phyloP scores from a whole-genome alignment of 2,797 vertebrate species.

The Sebastes miniatus region DNA sequence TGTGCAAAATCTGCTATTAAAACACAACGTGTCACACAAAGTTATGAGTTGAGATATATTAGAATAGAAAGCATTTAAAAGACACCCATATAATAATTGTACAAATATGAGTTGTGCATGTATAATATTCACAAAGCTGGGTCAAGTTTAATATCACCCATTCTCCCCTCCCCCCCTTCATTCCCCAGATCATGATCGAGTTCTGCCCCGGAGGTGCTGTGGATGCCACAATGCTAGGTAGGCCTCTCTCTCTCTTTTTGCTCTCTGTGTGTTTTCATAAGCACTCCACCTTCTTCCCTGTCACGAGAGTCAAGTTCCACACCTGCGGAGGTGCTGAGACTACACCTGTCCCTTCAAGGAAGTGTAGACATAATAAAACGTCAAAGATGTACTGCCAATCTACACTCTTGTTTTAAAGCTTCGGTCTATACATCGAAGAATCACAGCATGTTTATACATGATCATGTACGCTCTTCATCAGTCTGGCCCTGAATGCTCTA shows the following conservation, averaged over 20 bases:
- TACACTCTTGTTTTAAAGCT: background rate
- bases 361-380: background rate
- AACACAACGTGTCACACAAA: too few species aligned
- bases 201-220: conserved; percentile 96
- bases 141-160: background rate
- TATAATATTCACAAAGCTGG: background rate
- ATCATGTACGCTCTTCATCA: background rate
- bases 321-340: background rate
- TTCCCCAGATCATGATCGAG: conserved; percentile 95
- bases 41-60: too few species aligned
- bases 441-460: background rate
- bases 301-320: background rate
- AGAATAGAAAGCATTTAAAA: too few species aligned
- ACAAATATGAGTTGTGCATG: background rate
- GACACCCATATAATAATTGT: background rate
- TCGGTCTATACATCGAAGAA: background rate
- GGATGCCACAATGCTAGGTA: conserved; percentile 97
- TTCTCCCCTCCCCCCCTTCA: conserved; percentile 11
- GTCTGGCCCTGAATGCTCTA: background rate
- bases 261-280: background rate
- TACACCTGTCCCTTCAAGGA: background rate
- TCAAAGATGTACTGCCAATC: background rate
- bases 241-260: conserved; percentile 23
- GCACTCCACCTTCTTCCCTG: background rate
- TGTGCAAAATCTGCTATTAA: too few species aligned